These are phyloP conservation scores for Vanessa cardui DNA, from an alignment of 2,888 invertebrate species.

Conservation along the genomic window DNA sequence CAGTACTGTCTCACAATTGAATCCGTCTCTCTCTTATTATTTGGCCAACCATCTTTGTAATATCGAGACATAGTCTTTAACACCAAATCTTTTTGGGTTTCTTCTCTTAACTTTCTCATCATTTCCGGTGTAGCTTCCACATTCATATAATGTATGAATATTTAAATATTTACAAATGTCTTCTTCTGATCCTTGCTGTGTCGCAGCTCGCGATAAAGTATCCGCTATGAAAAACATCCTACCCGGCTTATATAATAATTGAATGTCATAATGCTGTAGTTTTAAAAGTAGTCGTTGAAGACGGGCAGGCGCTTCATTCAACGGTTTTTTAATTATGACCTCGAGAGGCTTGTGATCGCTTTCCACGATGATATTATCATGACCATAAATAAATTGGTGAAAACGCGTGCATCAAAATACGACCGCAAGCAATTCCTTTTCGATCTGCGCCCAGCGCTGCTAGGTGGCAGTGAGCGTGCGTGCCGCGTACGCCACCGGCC, in stretches of 20 bases:
- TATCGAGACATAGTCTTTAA: background rate
- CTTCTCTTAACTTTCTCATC: background rate
- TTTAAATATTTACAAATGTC: background rate
- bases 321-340: conserved; percentile 28
- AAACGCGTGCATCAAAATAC: conserved; percentile 8
- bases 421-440: conserved; percentile 3
- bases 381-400: conserved; percentile 36
- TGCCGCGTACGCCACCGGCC: conserved; percentile 38
- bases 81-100: background rate
- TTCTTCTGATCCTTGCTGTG: background rate
- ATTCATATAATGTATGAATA: background rate
- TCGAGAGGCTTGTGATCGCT: conserved; percentile 33
- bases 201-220: background rate
- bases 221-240: too few relatives aligned
- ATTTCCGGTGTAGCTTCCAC: background rate
- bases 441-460: conserved; percentile 1
- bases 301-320: conserved; percentile 12
- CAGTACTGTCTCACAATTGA: conserved; percentile 4
- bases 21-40: conserved; percentile 4
- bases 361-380: conserved; percentile 23
- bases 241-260: too few relatives aligned
- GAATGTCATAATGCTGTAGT: too few relatives aligned
- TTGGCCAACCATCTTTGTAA: conserved; percentile 5
- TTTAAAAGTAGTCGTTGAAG: too few relatives aligned
- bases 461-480: conserved; percentile 19